These are phyloP conservation scores for Chydorus sphaericus DNA, from an alignment of 2,888 invertebrate genomes.

Conservation along the genomic window DNA sequence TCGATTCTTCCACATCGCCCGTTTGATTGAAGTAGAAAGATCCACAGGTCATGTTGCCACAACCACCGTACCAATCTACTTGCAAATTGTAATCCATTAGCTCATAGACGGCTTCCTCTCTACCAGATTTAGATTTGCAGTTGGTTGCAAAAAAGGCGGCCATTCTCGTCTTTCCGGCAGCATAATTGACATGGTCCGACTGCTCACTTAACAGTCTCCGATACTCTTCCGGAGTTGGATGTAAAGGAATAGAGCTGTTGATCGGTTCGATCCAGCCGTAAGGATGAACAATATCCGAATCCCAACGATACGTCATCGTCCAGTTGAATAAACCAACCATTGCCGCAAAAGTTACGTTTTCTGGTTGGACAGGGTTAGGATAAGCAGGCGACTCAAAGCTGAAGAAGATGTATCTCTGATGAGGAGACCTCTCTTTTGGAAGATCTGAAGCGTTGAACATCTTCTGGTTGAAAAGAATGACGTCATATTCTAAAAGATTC, in stretches of 20 bases:
- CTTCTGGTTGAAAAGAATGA: constrained; percentile 2
- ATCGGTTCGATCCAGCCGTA: too few relatives aligned
- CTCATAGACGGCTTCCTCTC: constrained; percentile 17
- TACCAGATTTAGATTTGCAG: constrained; percentile 16
- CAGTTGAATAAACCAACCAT: constrained; percentile 8
- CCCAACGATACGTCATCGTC: constrained; percentile 12
- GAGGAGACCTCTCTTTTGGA: neutral
- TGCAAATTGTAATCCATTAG: constrained; percentile 16
- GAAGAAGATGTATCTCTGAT: constrained; percentile 13
- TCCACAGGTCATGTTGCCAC: constrained; percentile 9
- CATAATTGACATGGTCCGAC: neutral
- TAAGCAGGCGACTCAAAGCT: constrained; percentile 10
- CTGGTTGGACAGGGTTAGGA: neutral
- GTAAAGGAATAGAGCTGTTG: too few relatives aligned
- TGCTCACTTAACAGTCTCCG: neutral
- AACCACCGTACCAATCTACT: constrained; percentile 17
- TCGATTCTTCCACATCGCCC: too few relatives aligned
- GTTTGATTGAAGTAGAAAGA: neutral
- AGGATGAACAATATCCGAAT: constrained; percentile 9
- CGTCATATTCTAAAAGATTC: neutral
- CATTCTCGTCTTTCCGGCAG: constrained; percentile 12
- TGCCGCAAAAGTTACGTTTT: too few relatives aligned
- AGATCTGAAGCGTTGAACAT: neutral
- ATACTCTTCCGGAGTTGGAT: too few relatives aligned
- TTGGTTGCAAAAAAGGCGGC: constrained; percentile 19